Evolutionary conservation across 2,888 invertebrate genomes (phyloP).

Genomic region (Cylloceria caligata): DNA sequence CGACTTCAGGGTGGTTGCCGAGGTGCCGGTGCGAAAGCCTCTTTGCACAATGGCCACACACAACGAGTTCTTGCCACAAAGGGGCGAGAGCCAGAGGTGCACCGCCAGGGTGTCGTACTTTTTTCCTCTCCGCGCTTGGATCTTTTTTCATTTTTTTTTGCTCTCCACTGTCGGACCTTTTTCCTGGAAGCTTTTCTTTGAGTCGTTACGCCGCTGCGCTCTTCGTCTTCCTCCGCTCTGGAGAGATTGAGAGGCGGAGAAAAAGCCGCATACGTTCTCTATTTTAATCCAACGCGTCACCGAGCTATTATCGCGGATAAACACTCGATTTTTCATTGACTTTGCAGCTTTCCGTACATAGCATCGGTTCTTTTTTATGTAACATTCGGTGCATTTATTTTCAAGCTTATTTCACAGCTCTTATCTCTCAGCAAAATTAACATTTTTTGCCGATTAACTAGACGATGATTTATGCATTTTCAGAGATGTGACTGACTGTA

Average conservation of each 20-base stretch:
- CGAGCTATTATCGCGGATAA: background rate
- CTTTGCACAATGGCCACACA: constrained; percentile 46
- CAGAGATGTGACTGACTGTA: too few species aligned
- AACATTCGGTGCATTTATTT: too few species aligned
- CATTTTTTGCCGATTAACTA: too few species aligned
- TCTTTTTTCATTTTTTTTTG: constrained; percentile 29
- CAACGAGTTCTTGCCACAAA: constrained; percentile 52
- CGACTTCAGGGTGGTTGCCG: constrained; percentile 34
- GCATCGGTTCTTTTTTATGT: too few species aligned
- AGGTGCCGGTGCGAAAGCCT: constrained; percentile 57
- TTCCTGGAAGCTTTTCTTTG: background rate
- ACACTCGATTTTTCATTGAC: background rate
- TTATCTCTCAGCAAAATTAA: too few species aligned
- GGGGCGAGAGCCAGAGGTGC: constrained; percentile 43
- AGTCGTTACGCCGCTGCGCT: background rate
- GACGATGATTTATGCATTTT: too few species aligned
- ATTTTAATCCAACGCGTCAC: background rate
- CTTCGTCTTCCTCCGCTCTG: constrained; percentile 3
- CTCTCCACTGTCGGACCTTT: constrained; percentile 1
- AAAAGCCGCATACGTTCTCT: background rate
- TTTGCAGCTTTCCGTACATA: background rate
- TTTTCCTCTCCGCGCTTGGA: constrained; percentile 20
- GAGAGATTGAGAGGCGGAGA: background rate
- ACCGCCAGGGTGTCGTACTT: constrained; percentile 45
- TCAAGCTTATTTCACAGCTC: too few species aligned